Evolutionary conservation across 2,888 invertebrate genomes (phyloP).

Genomic region (Scaptomyza tumidula): DNA sequence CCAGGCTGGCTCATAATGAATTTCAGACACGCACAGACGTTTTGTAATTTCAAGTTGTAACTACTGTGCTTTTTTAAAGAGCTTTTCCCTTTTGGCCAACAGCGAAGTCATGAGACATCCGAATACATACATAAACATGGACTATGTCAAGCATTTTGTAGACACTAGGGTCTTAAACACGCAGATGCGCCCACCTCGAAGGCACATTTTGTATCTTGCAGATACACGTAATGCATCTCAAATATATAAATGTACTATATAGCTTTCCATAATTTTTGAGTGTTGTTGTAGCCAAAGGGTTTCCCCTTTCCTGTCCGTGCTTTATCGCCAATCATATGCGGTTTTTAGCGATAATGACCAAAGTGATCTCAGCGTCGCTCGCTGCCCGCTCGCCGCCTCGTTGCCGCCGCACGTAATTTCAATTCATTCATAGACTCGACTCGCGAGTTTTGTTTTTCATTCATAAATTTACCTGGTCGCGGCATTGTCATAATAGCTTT

Average conservation of each 20-base stretch:
- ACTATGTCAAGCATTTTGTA: conserved; percentile 52
- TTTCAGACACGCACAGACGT: conserved; percentile 82
- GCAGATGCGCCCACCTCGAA: conserved; percentile 47
- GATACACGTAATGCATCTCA: conserved; percentile 26
- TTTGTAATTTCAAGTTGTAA: conserved; percentile 80
- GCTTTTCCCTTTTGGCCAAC: conserved; percentile 58
- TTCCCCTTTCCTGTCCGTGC: background rate
- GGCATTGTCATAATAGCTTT: conserved; percentile 76
- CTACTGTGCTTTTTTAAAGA: conserved; percentile 72
- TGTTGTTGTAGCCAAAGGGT: background rate
- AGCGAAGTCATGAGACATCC: conserved; percentile 7
- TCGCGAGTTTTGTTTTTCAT: conserved; percentile 56
- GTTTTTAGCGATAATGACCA: conserved; percentile 80
- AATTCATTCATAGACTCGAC: conserved; percentile 77
- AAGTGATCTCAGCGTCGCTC: conserved; percentile 69
- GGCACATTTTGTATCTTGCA: conserved; percentile 40
- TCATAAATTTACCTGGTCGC: conserved; percentile 78
- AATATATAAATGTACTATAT: background rate
- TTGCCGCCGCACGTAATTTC: conserved; percentile 73
- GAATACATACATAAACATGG: conserved; percentile 34
- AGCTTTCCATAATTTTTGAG: background rate
- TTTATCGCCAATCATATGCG: conserved; percentile 81
- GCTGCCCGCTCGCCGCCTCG: conserved; percentile 56
- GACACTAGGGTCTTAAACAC: conserved; percentile 23
- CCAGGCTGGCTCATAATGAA: conserved; percentile 72